Evolutionary conservation across 2,888 invertebrate species (phyloP).

Genomic region (Eupeodes luniger): DNA sequence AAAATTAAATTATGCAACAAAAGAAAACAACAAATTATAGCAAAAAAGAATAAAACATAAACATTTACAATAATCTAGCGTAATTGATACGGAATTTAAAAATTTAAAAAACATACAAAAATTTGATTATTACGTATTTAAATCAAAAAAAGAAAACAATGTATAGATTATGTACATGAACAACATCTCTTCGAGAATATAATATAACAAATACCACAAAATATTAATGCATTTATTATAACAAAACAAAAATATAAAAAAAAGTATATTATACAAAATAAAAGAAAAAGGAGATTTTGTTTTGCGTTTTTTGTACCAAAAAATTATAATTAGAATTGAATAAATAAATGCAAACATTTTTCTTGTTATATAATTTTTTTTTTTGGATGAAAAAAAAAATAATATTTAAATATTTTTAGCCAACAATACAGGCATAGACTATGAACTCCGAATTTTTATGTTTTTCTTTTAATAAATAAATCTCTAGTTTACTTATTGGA

Average conservation of each 20-base stretch:
- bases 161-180: slow-evolving; percentile 72
- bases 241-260: no score
- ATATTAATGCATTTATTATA: slow-evolving; percentile 74
- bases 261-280: slow-evolving; percentile 72
- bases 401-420: slow-evolving; percentile 10
- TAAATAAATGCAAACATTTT: slow-evolving; percentile 72
- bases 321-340: slow-evolving; percentile 57
- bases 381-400: slow-evolving; percentile 25
- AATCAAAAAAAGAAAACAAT: slow-evolving; percentile 59
- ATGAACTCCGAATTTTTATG: slow-evolving; percentile 18
- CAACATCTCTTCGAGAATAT: slow-evolving; percentile 35
- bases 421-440: not conserved
- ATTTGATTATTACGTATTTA: slow-evolving; percentile 56
- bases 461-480: no score
- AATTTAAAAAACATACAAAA: slow-evolving; percentile 18
- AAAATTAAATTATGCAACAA: slow-evolving; percentile 22
- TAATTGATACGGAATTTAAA: slow-evolving; percentile 69
- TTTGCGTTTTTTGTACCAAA: slow-evolving; percentile 78
- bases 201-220: slow-evolving; percentile 76
- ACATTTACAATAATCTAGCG: slow-evolving; percentile 72
- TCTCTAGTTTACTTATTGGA: slow-evolving; percentile 9
- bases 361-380: slow-evolving; percentile 76
- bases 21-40: slow-evolving; percentile 26
- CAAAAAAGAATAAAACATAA: slow-evolving; percentile 35
- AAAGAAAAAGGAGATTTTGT: slow-evolving; percentile 63